Base-by-base conservation (phyloP, 1,140 invertebrate species). In the Cydia fagiglandana region DNA sequence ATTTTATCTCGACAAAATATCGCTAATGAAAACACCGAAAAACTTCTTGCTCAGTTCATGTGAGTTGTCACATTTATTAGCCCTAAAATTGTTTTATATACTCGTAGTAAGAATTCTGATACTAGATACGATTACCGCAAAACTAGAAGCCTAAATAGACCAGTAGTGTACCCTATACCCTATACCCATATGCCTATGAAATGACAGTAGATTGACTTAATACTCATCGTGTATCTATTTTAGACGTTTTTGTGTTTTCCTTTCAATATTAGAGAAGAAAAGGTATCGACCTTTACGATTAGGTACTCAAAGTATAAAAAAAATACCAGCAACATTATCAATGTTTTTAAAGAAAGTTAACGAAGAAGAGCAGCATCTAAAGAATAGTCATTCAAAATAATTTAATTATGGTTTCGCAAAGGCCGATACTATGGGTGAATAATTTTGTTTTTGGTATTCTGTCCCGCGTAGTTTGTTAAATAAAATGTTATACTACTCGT, bases 11-110 rank as follows among this genome's bases (percentile, higher is more conserved):
- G 17, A 61, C 17, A 24, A 56, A 15, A 56, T 41, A n/a, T 75
- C 34, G 74, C 12, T 64, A 75, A 4, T 10, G 12, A 17, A 20
- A 61, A 61, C 56, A 61, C 20, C 56, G 20, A 61, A 5, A 61
- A 24, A 10, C 15, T 76, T 77, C 64, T 41, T 66, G 73, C 70
- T 75, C 77, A 80, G 20, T 61, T 61, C 20, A 61, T 61, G 56
- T 61, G 20, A 61, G 7, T 61, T 61, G 50, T 53, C 50, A 61
- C 20, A 24, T 61, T 61, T 61, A 24, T 61, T 61, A 61, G 56
- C 9, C 56, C 56, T 61, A 61, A 61, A 61, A 20, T 20, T 61
- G 20, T 24, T 61, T 61, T 61, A 61, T n/a, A 56, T 47, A n/a
- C 15, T n/a, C 50, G n/a, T n/a, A 38, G n/a, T 68, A 7, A 68